Evolutionary conservation across 2,888 invertebrate species (phyloP), one percentile per base, ranked within the genome.

Genomic region (Elmis aenea): DNA sequence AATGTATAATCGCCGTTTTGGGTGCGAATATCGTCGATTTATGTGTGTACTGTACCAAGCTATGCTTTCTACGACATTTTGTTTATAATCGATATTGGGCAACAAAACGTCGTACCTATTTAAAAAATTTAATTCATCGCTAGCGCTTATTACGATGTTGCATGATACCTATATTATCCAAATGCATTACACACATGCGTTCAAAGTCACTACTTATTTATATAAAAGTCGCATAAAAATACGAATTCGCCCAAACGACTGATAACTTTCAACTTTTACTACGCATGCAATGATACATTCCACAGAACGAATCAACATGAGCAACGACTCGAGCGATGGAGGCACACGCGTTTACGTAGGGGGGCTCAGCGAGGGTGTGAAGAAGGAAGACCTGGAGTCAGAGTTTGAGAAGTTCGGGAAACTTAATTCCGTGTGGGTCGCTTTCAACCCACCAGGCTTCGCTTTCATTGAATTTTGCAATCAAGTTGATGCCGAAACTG

Each of bases 321-420:
- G 42, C 42, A 30, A 30, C 52, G 62, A 49, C 50, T 50, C 30
- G n/a, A 47, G 47, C 34, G 54, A 55, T 48, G 66, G 72, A 56
- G 75, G 83, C 59, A 86, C 88, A 55, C 79, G 90, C 65, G 88
- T 91, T 51, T 91, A 89, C 70, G 90, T 91, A 60, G 92, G 92
- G 56, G 91, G 90, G 61, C 77, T 92, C 53, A 83, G 82, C 59
- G 89, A 89, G 65, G 83, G 83, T 64, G 83, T 91, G 66, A 90
- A 89, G 72, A 91, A 91, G 66, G 92, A 92, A 70, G 91, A 92
- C 68, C 73, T 93, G 50, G 91, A 92, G 68, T 77, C 81, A 62
- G 88, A 91, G 70, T 92, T 92, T 68, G 85, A 87, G 60, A 90
- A 90, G 72, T 92, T 83, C 69, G 92, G 92, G 55, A 90, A 90